Evolutionary conservation across 2,888 invertebrate genomes (phyloP), one percentile per base, ranked within the genome.

Genomic region (Noctua fimbriata): DNA sequence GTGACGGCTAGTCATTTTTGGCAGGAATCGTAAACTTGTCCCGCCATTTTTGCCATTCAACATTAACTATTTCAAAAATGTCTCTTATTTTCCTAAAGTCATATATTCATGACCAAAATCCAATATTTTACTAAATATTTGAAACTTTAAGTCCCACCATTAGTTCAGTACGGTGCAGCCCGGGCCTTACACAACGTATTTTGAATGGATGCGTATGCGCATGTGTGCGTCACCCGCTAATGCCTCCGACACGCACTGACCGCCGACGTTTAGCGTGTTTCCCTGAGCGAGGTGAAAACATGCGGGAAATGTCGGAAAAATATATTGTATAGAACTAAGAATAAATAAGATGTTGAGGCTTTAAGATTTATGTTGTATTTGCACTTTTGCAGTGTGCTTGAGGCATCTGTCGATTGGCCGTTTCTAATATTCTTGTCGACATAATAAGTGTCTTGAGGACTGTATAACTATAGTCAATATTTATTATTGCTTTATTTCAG

Each of bases 161-260:
- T 28, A 21, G 36, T 65, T 65, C 28, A 60, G 60, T 69, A 18
- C 21, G 16, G 74, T 86, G 79, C 47, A 86, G 71, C 41, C 52
- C 55, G 63, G 67, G 65, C 82, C 78, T 84, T 78, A 88, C 84
- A 76, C 78, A 80, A 82, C 71, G 71, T 72, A 58, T 71, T 72
- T 60, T 89, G 82, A 89, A 89, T 89, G 89, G 84, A 78, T 84
- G 82, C 81, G 81, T 70, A n/a, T 10, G 76, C 83, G 79, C 85
- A 78, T 86, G 88, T 89, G 88, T 88, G 89, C 78, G 84, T 85
- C 84, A 80, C 75, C 66, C 78, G 91, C 90, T 91, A 91, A 91
- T 90, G 85, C 89, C 86, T 88, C 84, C 82, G 87, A 88, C 94
- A 94, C 93, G 93, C 92, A 89, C 88, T 87, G 91, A 87, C 91